Percentiles rank a stretch among this genome's conserved stretches.
These are phyloP conservation scores for Sebastes vulpes DNA, from an alignment of 2,797 vertebrate genomes.

Conservation along the genomic window DNA sequence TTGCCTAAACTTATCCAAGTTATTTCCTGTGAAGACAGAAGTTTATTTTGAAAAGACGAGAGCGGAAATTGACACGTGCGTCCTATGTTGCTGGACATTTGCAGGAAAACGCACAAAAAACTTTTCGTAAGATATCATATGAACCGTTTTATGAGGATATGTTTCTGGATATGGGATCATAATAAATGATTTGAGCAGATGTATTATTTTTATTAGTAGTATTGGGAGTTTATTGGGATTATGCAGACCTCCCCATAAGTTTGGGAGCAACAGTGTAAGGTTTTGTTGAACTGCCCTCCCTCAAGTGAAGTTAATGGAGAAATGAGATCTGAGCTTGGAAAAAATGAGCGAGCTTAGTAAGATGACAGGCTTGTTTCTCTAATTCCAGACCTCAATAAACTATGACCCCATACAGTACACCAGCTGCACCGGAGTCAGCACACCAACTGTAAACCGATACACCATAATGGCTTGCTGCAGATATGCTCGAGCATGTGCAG, in stretches of 20 bases:
- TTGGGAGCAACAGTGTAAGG: not conserved
- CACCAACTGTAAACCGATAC: slow-evolving; percentile 79
- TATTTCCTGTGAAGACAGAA: no score
- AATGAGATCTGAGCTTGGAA: slow-evolving; percentile 46
- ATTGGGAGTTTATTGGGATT: not conserved
- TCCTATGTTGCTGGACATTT: no score
- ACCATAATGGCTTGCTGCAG: slow-evolving; percentile 78
- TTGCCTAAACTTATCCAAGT: no score
- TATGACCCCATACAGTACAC: slow-evolving; percentile 64
- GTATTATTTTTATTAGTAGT: not conserved
- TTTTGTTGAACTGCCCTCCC: slow-evolving; percentile 12
- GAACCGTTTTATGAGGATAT: no score
- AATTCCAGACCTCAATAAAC: slow-evolving; percentile 73
- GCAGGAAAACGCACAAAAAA: not conserved
- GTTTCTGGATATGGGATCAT: not conserved
- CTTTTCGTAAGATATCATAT: not conserved
- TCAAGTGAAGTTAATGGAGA: slow-evolving; percentile 38
- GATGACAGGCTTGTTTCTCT: slow-evolving; percentile 72
- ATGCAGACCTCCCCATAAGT: slow-evolving; percentile 1
- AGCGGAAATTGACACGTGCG: no score
- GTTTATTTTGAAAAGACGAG: no score
- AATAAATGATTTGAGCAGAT: not conserved
- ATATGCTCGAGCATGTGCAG: slow-evolving; percentile 76
- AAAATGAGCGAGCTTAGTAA: slow-evolving; percentile 53
- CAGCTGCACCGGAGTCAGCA: slow-evolving; percentile 77